phyloP scores from a whole-genome alignment of 2,797 vertebrate genomes.

The Clarias fuscus region DNA sequence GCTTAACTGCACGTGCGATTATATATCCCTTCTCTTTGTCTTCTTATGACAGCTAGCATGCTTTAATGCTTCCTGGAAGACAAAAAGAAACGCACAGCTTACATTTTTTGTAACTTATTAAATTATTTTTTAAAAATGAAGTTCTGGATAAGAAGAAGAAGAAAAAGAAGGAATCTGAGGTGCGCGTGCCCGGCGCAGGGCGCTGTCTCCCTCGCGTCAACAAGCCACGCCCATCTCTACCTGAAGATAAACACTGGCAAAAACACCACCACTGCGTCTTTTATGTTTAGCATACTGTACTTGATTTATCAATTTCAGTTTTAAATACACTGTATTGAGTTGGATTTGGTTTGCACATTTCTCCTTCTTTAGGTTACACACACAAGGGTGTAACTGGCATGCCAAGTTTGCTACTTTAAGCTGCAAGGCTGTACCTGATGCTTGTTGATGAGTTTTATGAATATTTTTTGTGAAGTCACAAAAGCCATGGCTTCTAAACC shows the following conservation, averaged over 20 bases:
- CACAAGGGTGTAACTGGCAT: neutral
- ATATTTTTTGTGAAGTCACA: neutral
- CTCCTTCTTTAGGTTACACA: neutral
- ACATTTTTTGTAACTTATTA: neutral
- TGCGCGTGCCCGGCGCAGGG: constrained; percentile 47
- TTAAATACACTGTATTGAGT: neutral
- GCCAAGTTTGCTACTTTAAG: neutral
- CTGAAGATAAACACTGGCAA: constrained; percentile 6
- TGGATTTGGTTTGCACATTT: neutral
- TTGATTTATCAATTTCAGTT: neutral
- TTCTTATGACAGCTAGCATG: neutral
- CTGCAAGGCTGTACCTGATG: neutral
- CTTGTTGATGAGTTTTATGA: neutral
- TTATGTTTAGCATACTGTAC: neutral
- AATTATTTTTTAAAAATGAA: neutral
- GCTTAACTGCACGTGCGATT: neutral
- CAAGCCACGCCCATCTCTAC: constrained; percentile 27
- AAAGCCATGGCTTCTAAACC: too few species aligned
- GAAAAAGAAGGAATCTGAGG: constrained; percentile 30
- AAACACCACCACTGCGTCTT: neutral
- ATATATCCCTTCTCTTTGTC: neutral
- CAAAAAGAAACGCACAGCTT: too few species aligned
- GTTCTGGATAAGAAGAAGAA: neutral
- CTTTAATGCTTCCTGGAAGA: neutral
- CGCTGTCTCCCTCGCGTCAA: constrained; percentile 41